Conservation (phyloP, 23 tunicate genomes). For the Halocynthia roretzi region DNA sequence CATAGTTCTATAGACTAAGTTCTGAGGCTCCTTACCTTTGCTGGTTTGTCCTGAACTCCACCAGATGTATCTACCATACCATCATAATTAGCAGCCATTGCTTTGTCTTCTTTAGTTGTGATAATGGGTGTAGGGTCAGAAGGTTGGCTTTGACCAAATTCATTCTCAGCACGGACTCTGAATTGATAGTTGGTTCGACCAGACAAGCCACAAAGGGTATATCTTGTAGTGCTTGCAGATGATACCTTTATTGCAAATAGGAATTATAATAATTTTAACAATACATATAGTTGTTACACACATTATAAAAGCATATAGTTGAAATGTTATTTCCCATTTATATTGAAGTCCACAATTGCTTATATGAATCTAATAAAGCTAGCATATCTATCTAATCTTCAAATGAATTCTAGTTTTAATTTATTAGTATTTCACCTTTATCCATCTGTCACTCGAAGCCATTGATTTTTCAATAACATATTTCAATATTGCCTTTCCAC, state of each 20-base stretch:
- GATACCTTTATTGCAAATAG: slow-evolving; percentile 7
- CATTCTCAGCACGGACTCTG: slow-evolving; percentile 83
- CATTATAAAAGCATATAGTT: too few relatives aligned
- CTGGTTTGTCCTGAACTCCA: slow-evolving; percentile 33
- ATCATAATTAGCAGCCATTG: slow-evolving; percentile 83
- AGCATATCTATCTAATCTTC: too few relatives aligned
- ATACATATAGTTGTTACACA: too few relatives aligned
- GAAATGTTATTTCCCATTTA: too few relatives aligned
- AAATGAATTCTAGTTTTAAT: too few relatives aligned
- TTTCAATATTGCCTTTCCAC: slow-evolving; percentile 88
- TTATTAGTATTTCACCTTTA: slow-evolving; percentile 10
- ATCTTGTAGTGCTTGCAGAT: slow-evolving; percentile 59
- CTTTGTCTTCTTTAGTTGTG: slow-evolving; percentile 83
- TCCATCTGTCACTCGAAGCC: slow-evolving; percentile 66
- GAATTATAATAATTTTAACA: too few relatives aligned
- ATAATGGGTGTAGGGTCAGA: slow-evolving; percentile 53
- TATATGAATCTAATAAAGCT: too few relatives aligned
- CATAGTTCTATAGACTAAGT: neutral
- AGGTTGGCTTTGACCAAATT: slow-evolving; percentile 57
- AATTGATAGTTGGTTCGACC: slow-evolving; percentile 82
- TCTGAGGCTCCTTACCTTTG: slow-evolving; percentile 2
- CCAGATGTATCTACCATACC: slow-evolving; percentile 80
- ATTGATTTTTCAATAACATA: slow-evolving; percentile 79
- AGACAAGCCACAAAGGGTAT: slow-evolving; percentile 76
- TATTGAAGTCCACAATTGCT: too few relatives aligned